Base-by-base conservation (phyloP, 2,888 invertebrate genomes). In the Agonopterix subpropinquella region DNA sequence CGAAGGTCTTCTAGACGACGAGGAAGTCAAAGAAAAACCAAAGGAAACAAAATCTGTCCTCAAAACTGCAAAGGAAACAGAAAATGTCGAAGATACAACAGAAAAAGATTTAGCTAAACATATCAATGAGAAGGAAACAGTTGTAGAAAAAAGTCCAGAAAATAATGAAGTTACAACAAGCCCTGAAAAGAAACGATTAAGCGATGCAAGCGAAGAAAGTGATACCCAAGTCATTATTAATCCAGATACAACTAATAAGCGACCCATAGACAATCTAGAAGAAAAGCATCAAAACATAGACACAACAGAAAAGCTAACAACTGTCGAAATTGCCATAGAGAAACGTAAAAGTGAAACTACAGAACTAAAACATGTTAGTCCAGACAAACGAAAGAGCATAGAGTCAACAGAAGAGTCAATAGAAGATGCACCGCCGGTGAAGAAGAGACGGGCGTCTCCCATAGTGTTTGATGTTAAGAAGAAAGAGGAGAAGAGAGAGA, bases 361-460 rank as follows among this genome's bases (percentile, higher is more conserved):
- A 0, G 42, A 45, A 48, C 7, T 28, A 28, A 53, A 67, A 45
- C 51, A 47, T 37, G 35, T 47, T 4, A 43, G 36, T 47, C 52
- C 49, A 0, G 42, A 45, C 47, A 36, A 48, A 43, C 45, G 39
- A 36, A 36, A 11, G 11, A 45, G 28, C 11, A 28, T 11, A 13
- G 43, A 47, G 8, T 5, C 15, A 10, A 9, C 8, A 37, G 52
- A 53, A 43, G 50, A 44, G 13, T 41, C 47, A 4, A 51, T 5
- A 11, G 48, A 64, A 28, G 64, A 64, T 13, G 50, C 62, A 4
- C 67, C 69, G 1, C 62, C 66, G 11, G 59, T 56, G 0, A 87
- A 80, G 50, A 88, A 81, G 55, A 79, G 80, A 52, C 82, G 77
- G 49, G 90, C 89, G 1, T 91, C 91, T 1, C 91, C 91, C 0